Evolutionary conservation across 1,140 invertebrate genomes (phyloP).

Genomic region (Probaryconus sp.): DNA sequence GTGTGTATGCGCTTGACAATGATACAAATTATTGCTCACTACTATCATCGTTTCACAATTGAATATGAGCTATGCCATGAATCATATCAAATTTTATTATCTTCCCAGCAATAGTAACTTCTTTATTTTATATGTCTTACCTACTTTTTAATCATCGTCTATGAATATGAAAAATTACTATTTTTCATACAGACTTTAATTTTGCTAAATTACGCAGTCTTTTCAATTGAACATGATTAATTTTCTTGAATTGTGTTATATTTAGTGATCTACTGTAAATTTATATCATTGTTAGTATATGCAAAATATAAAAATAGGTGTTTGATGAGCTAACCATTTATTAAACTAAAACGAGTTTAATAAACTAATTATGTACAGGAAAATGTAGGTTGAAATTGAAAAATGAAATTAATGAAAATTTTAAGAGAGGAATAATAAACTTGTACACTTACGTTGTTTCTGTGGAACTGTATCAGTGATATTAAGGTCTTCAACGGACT

Average conservation of each 20-base stretch:
- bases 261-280: too few species aligned
- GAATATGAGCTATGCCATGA: slow-evolving; percentile 42
- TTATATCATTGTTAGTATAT: too few species aligned
- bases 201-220: too few species aligned
- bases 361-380: too few species aligned
- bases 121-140: slow-evolving; percentile 22
- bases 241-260: too few species aligned
- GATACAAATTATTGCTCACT: slow-evolving; percentile 62
- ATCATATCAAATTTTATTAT: slow-evolving; percentile 52
- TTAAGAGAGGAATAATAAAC: not conserved
- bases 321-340: too few species aligned
- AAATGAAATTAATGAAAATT: slow-evolving; percentile 3
- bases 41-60: slow-evolving; percentile 57
- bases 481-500: slow-evolving; percentile 81
- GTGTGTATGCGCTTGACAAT: slow-evolving; percentile 62
- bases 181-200: too few species aligned
- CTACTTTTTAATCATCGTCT: slow-evolving; percentile 3
- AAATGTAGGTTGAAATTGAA: slow-evolving; percentile 8
- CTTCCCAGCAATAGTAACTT: slow-evolving; percentile 25
- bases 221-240: too few species aligned
- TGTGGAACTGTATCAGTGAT: slow-evolving; percentile 61
- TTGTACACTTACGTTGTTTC: slow-evolving; percentile 73
- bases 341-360: too few species aligned
- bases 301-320: too few species aligned
- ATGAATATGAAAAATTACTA: too few species aligned